Evolutionary conservation across 2,113 vertebrate genomes (phyloP).

Genomic region (Ahaetulla prasina): DNA sequence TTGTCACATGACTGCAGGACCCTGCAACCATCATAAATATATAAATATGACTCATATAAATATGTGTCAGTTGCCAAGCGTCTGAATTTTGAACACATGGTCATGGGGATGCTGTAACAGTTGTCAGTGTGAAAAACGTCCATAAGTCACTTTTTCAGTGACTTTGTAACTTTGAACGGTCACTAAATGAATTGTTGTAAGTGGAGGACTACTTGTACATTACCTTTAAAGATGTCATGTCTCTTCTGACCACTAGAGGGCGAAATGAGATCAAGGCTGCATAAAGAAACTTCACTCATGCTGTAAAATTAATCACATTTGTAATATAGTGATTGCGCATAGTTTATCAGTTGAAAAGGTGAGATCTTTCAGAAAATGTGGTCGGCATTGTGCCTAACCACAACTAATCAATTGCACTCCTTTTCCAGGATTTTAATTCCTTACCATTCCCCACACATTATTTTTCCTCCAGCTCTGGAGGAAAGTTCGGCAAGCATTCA

Average conservation of each 20-base stretch:
- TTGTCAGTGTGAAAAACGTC: too few relatives aligned
- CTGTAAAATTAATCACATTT: background rate
- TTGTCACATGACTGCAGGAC: too few relatives aligned
- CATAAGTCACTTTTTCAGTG: too few relatives aligned
- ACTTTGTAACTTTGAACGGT: too few relatives aligned
- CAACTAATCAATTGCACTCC: background rate
- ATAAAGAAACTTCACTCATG: background rate
- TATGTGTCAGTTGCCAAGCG: too few relatives aligned
- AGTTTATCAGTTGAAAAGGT: background rate
- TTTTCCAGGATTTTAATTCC: background rate
- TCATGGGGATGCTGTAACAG: too few relatives aligned
- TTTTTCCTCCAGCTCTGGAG: background rate
- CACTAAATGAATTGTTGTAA: too few relatives aligned
- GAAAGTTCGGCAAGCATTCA: background rate
- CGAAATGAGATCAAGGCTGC: slow-evolving; percentile 41
- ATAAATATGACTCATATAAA: too few relatives aligned
- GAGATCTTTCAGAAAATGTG: background rate
- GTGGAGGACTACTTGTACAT: background rate
- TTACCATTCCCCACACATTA: background rate
- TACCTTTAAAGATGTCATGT: background rate
- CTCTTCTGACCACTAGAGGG: slow-evolving; percentile 49
- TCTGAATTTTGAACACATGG: too few relatives aligned
- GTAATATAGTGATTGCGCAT: background rate
- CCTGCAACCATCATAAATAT: too few relatives aligned
- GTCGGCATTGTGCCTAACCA: background rate